Percentiles rank a stretch among this genome's conserved stretches.
Evolutionary conservation across 2,888 invertebrate genomes (phyloP).

Genomic region (Drosophila nr. fundita): DNA sequence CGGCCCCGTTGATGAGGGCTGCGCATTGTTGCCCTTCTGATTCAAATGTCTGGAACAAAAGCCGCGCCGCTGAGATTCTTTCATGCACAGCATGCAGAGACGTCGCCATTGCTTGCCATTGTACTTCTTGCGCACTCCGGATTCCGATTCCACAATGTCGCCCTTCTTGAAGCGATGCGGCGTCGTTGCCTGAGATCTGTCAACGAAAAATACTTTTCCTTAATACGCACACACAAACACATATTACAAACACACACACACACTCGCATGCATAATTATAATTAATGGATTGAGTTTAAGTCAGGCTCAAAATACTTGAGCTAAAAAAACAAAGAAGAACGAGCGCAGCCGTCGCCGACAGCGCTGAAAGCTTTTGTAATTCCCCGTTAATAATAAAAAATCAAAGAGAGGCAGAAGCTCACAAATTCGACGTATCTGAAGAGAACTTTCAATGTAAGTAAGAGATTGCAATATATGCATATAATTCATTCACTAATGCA

Average conservation of each 20-base stretch:
- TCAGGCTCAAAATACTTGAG: conserved; percentile 16
- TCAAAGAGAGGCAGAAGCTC: conserved; percentile 2
- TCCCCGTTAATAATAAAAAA: background rate
- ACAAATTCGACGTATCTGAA: background rate
- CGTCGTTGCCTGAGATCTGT: conserved; percentile 94
- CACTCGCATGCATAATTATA: conserved; percentile 16
- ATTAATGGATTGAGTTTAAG: conserved; percentile 47
- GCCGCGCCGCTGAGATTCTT: conserved; percentile 98
- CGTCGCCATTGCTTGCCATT: conserved; percentile 99
- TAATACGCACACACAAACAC: conserved; percentile 8
- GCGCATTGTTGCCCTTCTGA: conserved; percentile 90
- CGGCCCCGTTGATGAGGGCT: conserved; percentile 84
- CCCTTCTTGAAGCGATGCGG: conserved; percentile 99
- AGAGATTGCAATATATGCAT: too few species aligned
- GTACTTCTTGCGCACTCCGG: conserved; percentile 98
- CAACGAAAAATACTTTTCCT: conserved; percentile 42
- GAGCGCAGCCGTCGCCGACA: conserved; percentile 4
- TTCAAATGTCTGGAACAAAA: conserved; percentile 98
- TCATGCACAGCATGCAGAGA: conserved; percentile 97
- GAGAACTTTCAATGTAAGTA: background rate
- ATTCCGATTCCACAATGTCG: conserved; percentile 89
- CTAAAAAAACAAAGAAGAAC: background rate
- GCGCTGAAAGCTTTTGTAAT: conserved; percentile 2
- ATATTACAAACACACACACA: conserved; percentile 4
- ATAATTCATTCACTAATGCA: background rate